A percentile compares a stretch with the other conserved stretches of the same genome.
Conservation (phyloP, 2,797 vertebrate genomes). For the Artibeus lituratus region DNA sequence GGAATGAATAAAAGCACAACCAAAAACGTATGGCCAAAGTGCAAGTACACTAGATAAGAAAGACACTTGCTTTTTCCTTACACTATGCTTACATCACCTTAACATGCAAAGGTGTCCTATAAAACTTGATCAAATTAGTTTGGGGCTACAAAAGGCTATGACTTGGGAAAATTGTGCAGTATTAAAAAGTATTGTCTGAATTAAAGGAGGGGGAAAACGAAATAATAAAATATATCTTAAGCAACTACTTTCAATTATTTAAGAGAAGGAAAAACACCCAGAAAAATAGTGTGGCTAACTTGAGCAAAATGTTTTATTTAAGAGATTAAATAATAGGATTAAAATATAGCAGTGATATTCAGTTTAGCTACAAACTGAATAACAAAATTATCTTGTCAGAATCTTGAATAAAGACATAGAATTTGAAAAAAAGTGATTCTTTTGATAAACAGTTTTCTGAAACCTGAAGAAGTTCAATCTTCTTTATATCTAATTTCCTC, state of each 20-base stretch:
- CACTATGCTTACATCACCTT: not conserved
- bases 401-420: not conserved
- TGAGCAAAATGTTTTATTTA: not conserved
- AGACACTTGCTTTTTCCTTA: not conserved
- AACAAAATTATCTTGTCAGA: not conserved
- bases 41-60: not conserved
- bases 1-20: not conserved
- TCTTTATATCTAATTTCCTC: not conserved
- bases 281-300: not conserved
- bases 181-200: not conserved
- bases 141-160: not conserved
- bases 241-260: not conserved
- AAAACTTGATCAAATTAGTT: not conserved
- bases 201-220: not conserved
- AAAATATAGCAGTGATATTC: not conserved
- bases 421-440: not conserved
- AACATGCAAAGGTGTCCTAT: not conserved
- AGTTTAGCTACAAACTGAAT: not conserved
- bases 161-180: not conserved
- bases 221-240: not conserved
- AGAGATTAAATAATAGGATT: not conserved
- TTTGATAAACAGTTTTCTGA: not conserved
- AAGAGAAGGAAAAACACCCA: not conserved
- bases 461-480: not conserved
- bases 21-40: not conserved